These are phyloP conservation scores for Zeuzera pyrina DNA, from an alignment of 2,888 invertebrate genomes.

Conservation along the genomic window DNA sequence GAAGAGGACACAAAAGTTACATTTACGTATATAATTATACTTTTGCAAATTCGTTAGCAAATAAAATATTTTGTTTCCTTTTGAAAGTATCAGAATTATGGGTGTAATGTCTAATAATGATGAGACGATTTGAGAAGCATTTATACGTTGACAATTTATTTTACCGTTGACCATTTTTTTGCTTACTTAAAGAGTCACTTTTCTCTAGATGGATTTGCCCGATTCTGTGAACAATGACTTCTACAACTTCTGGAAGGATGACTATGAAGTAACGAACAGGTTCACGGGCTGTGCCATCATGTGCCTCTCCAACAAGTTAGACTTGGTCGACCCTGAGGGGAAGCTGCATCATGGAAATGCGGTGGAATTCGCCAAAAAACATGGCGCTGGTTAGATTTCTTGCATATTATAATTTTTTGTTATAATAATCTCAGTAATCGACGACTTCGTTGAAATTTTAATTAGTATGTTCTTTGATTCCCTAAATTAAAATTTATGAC, in stretches of 20 bases:
- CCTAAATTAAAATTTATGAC: neutral
- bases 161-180: neutral
- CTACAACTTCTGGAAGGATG: slow-evolving; percentile 42
- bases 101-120: too few species aligned
- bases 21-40: too few species aligned
- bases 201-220: slow-evolving; percentile 28
- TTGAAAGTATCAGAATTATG: too few species aligned
- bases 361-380: slow-evolving; percentile 38
- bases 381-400: slow-evolving; percentile 49
- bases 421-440: too few species aligned
- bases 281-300: slow-evolving; percentile 43
- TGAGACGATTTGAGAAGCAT: too few species aligned
- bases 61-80: too few species aligned
- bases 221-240: slow-evolving; percentile 32
- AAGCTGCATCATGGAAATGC: slow-evolving; percentile 50
- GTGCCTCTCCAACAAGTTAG: slow-evolving; percentile 43
- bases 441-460: neutral
- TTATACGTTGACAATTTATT: slow-evolving; percentile 1
- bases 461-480: neutral
- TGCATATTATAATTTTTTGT: too few species aligned
- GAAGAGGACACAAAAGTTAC: too few species aligned
- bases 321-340: slow-evolving; percentile 36
- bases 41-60: too few species aligned
- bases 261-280: slow-evolving; percentile 26
- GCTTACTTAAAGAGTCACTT: too few species aligned